Base-by-base conservation (phyloP, 1,140 invertebrate species). In the Bicyclus anynana region DNA sequence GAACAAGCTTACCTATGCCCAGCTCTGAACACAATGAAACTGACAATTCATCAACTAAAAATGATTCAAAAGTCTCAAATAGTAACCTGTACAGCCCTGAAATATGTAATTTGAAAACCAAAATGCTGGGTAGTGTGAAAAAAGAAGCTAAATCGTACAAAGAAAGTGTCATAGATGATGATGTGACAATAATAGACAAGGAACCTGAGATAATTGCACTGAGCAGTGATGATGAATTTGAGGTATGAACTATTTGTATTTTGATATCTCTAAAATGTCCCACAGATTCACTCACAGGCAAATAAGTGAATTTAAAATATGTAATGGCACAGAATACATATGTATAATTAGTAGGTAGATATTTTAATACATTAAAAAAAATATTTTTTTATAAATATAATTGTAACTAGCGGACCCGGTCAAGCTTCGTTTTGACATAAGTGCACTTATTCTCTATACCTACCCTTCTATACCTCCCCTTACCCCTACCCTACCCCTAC, bases 201-300 rank as follows among this genome's bases (percentile, higher is more conserved):
- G 69, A 71, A 23, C 71, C 74, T 1, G 81, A 84, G 50, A 70
- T 89, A 13, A 86, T 87, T 16, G 73, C 78, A 0, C 47, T 88
- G 5, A 87, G 83, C 65, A 89, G 83, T 29, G 85, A 87, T 54
- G 83, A 86, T 50, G 84, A 87, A 7, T 71, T 74, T 48, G 72
- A 78, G 63, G 81, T 82, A 52, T 72, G 80, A 60, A n/a, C 14
- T 44, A 12, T 0, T 12, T 10, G 7, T 33, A 33, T 33, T 4
- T 7, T 23, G 3, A 23, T 23, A 23, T 23, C 7, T 7, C 7
- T 23, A 23, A 4, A 23, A 23, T 23, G n/a, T n/a, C n/a, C n/a
- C n/a, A n/a, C n/a, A n/a, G n/a, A n/a, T n/a, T n/a, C n/a, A n/a
- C n/a, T n/a, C n/a, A n/a, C n/a, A n/a, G n/a, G n/a, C n/a, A n/a